A percentile compares a stretch with the other conserved stretches of the same genome.
phyloP scores from a whole-genome alignment of 2,888 invertebrate genomes.

The Theretra japonica region DNA sequence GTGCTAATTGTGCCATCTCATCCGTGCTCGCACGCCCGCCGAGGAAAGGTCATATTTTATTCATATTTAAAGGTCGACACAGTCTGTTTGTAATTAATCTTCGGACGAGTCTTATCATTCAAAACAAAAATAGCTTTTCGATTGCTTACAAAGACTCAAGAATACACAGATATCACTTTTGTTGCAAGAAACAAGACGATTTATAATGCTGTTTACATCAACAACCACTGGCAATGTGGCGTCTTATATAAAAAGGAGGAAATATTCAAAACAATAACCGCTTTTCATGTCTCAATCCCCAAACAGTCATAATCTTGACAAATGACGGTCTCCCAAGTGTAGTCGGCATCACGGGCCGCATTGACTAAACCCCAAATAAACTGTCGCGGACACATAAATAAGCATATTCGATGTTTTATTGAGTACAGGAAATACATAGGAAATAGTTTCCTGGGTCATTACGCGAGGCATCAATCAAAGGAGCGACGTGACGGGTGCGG shows the following conservation, averaged over 20 bases:
- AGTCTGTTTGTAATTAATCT: constrained; percentile 29
- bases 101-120: constrained; percentile 7
- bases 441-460: constrained; percentile 83
- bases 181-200: background rate
- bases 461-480: constrained; percentile 81
- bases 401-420: constrained; percentile 83
- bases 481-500: constrained; percentile 58
- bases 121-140: background rate
- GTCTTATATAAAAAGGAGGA: constrained; percentile 59
- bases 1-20: constrained; percentile 73
- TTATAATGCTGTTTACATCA: background rate
- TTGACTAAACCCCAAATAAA: constrained; percentile 82
- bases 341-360: constrained; percentile 74
- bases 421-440: constrained; percentile 83
- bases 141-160: background rate
- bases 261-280: constrained; percentile 82
- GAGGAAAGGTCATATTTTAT: constrained; percentile 49
- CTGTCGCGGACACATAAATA: constrained; percentile 79
- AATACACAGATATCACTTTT: background rate
- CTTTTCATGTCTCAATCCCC: constrained; percentile 80
- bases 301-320: constrained; percentile 82
- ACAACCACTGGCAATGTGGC: constrained; percentile 2
- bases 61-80: constrained; percentile 36
- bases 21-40: constrained; percentile 52
- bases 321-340: constrained; percentile 80